Evolutionary conservation across 1,140 invertebrate genomes (phyloP).

Genomic region (Paraescarpia echinospica): DNA sequence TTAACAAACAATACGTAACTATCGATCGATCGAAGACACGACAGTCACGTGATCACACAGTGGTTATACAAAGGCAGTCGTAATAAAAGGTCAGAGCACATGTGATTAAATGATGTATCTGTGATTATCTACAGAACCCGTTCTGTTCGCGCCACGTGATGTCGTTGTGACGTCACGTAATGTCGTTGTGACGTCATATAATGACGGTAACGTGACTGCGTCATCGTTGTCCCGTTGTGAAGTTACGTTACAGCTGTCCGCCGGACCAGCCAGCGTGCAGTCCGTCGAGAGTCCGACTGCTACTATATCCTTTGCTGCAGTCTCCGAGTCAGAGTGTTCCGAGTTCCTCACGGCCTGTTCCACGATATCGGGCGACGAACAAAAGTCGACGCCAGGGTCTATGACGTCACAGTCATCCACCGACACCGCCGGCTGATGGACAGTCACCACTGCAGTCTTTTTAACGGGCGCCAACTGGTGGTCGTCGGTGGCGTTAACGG

Average conservation of each 20-base stretch:
- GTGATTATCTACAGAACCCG: background rate
- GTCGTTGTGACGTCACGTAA: too few species aligned
- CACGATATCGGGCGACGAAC: background rate
- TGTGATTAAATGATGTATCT: background rate
- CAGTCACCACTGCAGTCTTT: background rate
- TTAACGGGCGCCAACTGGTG: background rate
- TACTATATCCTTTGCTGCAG: background rate
- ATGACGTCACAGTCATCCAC: background rate
- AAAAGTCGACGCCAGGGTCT: background rate
- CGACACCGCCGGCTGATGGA: background rate
- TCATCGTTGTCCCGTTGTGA: background rate
- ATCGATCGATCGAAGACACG: background rate
- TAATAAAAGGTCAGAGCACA: background rate
- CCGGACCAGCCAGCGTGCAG: background rate
- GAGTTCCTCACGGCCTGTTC: background rate
- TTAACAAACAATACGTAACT: background rate
- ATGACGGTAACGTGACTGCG: background rate
- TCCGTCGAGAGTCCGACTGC: background rate
- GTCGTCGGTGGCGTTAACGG: background rate
- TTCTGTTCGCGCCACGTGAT: background rate
- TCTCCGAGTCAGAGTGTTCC: background rate
- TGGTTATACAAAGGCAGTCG: background rate
- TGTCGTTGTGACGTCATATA: background rate
- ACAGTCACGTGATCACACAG: background rate
- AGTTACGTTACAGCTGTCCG: background rate